A percentile compares a stretch with the other conserved stretches of the same genome.
These are phyloP conservation scores for Nesogale talazaci DNA, from an alignment of 2,113 vertebrate genomes.

Conservation along the genomic window DNA sequence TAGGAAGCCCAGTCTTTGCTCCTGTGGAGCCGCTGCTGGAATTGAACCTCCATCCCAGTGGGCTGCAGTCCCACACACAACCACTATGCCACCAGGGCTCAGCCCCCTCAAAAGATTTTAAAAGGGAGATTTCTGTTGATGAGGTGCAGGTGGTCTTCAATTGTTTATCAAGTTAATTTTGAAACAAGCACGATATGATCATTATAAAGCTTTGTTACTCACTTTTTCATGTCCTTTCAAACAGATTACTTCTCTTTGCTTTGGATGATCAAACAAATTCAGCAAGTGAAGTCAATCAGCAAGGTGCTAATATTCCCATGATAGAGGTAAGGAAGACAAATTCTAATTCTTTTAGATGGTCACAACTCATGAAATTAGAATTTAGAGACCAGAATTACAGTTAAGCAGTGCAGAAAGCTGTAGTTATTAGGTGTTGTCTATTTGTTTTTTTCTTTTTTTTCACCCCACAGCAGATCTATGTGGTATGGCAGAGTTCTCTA, in stretches of 20 bases:
- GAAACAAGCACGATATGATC: neutral
- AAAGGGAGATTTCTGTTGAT: slow-evolving; percentile 9
- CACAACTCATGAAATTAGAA: neutral
- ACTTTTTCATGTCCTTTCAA: neutral
- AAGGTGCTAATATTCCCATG: neutral
- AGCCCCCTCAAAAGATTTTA: neutral
- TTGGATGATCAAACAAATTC: neutral
- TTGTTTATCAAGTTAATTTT: slow-evolving; percentile 66
- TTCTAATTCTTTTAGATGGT: neutral
- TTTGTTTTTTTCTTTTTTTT: neutral
- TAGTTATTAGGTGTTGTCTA: neutral
- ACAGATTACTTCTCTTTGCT: slow-evolving; percentile 19
- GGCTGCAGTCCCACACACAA: too few species aligned
- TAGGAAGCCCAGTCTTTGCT: too few species aligned
- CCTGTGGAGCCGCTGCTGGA: too few species aligned
- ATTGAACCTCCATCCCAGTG: too few species aligned
- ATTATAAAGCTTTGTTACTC: neutral
- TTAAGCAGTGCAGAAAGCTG: neutral
- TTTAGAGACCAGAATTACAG: neutral
- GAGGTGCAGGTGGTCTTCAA: slow-evolving; percentile 50
- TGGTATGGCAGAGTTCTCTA: neutral
- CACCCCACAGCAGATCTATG: neutral
- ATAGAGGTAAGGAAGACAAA: slow-evolving; percentile 15
- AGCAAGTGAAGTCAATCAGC: neutral
- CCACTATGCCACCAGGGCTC: too few species aligned